Evolutionary conservation across 2,113 vertebrate genomes (phyloP).

Genomic region (Pungitius pungitius): DNA sequence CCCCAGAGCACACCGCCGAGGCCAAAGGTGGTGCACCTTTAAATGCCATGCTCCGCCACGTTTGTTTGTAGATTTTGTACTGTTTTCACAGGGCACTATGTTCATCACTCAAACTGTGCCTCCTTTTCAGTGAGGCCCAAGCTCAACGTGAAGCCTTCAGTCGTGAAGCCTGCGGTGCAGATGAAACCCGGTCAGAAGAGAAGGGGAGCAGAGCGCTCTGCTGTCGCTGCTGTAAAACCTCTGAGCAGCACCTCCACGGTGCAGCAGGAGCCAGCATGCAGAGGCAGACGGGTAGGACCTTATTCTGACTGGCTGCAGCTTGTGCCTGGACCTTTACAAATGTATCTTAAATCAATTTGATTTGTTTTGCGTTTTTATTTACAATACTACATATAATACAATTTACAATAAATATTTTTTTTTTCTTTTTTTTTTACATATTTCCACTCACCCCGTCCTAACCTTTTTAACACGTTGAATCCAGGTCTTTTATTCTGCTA

Average conservation of each 20-base stretch:
- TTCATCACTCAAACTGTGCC: neutral
- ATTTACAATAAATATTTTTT: too few relatives aligned
- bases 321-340: neutral
- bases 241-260: conserved; percentile 69
- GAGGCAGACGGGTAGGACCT: conserved; percentile 44
- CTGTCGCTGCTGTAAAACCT: conserved; percentile 89
- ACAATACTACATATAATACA: too few relatives aligned
- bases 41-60: too few relatives aligned
- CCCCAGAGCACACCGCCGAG: conserved; percentile 42
- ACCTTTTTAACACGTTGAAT: neutral
- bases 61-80: neutral
- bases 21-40: conserved; percentile 70
- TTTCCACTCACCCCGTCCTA: neutral
- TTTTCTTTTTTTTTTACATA: neutral
- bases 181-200: conserved; percentile 82
- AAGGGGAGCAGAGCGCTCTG: conserved; percentile 79
- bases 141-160: conserved; percentile 86
- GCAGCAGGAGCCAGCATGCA: conserved; percentile 25
- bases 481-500: too few relatives aligned
- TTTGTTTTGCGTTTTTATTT: neutral
- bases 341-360: neutral
- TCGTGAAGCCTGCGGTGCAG: conserved; percentile 80
- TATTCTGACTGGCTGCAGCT: neutral
- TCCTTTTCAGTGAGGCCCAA: conserved; percentile 85
- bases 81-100: neutral